phyloP scores from a whole-genome alignment of 2,113 vertebrate species.

The Tachuris rubrigastra region DNA sequence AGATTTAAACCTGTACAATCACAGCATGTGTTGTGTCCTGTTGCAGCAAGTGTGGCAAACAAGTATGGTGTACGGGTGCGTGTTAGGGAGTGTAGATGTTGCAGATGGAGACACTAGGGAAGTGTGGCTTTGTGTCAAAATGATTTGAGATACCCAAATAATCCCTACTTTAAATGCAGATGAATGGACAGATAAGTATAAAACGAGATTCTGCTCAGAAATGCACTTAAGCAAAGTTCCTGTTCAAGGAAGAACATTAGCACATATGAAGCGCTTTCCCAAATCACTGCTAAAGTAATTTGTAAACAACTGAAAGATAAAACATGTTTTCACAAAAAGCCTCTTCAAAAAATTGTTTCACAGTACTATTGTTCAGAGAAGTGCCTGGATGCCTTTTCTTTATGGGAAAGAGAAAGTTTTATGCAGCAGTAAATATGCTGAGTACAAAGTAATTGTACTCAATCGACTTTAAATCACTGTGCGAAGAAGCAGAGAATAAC shows the following conservation, averaged over 20 bases:
- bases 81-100: not conserved
- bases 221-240: not conserved
- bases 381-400: not conserved
- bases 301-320: not conserved
- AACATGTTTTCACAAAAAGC: not conserved
- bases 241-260: not conserved
- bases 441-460: not conserved
- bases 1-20: not conserved
- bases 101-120: not conserved
- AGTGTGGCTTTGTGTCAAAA: not conserved
- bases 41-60: not conserved
- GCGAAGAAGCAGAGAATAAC: not conserved
- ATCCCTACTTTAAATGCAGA: not conserved
- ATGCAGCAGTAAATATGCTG: conserved; percentile 12
- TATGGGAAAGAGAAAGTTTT: not conserved
- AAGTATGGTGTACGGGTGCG: not conserved
- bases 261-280: not conserved
- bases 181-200: not conserved
- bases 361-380: not conserved
- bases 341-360: not conserved
- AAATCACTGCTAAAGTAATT: not conserved
- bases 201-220: not conserved
- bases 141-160: not conserved
- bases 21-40: not conserved
- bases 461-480: not conserved